A percentile compares a stretch with the other conserved stretches of the same genome.
Conservation (phyloP, 2,797 vertebrate species). For the Falco peregrinus region DNA sequence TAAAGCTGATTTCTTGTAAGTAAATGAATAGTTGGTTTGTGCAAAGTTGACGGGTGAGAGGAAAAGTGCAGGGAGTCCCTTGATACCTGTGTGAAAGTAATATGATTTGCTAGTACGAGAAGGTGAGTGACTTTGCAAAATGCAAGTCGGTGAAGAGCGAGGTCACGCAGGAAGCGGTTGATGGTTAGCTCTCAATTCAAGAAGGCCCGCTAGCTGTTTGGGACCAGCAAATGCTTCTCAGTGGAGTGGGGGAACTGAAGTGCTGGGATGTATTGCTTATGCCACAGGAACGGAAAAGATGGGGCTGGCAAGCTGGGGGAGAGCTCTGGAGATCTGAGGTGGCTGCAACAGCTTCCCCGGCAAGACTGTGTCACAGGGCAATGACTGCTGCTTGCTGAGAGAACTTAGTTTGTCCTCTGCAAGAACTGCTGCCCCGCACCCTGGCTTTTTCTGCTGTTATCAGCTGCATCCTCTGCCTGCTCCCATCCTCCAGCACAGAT, state of each 20-base stretch:
- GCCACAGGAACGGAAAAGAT: background rate
- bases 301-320: background rate
- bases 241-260: accelerated
- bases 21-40: background rate
- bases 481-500: background rate
- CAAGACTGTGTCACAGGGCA: background rate
- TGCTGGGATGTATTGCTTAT: background rate
- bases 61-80: background rate
- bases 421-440: accelerated
- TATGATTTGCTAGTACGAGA: background rate
- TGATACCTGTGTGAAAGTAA: no score
- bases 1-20: background rate
- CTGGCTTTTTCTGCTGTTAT: no score
- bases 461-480: no score
- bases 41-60: background rate
- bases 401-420: background rate
- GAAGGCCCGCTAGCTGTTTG: background rate
- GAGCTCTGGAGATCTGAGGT: background rate
- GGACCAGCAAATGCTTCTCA: background rate
- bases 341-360: background rate
- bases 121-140: background rate
- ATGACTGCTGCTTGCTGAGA: accelerated
- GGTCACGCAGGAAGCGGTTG: background rate
- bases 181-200: background rate
- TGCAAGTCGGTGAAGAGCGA: background rate